These are phyloP conservation scores for Syngnathus acus DNA, from an alignment of 2,797 vertebrate genomes.

Conservation along the genomic window DNA sequence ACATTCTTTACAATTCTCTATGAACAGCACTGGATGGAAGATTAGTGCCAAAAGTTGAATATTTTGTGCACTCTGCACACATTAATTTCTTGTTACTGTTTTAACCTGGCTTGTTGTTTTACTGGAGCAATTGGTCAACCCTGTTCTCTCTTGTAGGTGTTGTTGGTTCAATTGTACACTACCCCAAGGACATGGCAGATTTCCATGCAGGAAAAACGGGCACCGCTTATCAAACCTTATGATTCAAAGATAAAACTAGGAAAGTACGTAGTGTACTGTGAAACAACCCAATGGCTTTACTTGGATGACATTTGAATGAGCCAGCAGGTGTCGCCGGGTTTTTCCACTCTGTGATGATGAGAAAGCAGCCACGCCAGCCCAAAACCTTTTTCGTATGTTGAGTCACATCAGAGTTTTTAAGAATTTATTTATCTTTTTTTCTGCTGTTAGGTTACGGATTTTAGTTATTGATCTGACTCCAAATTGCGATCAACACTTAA, in stretches of 20 bases:
- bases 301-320: not conserved
- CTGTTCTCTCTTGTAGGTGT: constrained; percentile 48
- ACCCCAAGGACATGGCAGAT: constrained; percentile 39
- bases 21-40: not conserved
- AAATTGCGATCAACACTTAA: too few species aligned
- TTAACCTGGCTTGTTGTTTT: not conserved
- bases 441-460: too few species aligned
- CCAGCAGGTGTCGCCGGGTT: too few species aligned
- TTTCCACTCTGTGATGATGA: too few species aligned
- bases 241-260: constrained; percentile 3
- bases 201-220: constrained; percentile 3
- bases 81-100: not conserved
- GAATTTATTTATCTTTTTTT: too few species aligned
- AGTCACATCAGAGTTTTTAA: too few species aligned
- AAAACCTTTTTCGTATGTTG: too few species aligned
- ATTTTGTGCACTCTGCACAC: not conserved
- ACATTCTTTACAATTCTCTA: not conserved
- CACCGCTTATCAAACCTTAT: constrained; percentile 23
- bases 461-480: too few species aligned
- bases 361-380: too few species aligned
- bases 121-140: not conserved
- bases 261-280: not conserved
- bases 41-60: not conserved
- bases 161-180: constrained; percentile 67
- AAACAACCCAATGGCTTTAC: not conserved